Evolutionary conservation across 2,797 vertebrate genomes (phyloP).

Genomic region (Acrossocheilus wenchowensis): DNA sequence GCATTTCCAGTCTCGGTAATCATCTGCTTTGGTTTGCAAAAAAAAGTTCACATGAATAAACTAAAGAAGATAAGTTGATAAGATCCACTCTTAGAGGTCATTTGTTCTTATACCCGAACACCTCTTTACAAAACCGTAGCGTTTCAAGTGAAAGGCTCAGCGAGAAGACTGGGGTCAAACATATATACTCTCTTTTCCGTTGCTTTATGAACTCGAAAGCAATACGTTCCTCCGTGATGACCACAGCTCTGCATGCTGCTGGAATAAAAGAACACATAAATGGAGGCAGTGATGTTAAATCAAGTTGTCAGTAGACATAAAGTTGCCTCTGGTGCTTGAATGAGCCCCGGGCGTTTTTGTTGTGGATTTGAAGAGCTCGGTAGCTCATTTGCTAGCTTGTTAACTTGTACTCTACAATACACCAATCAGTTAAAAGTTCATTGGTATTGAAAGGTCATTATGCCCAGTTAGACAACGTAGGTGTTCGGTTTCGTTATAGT

Average conservation of each 20-base stretch:
- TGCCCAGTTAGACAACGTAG: not conserved
- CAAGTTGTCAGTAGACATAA: conserved; percentile 50
- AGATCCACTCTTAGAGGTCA: not conserved
- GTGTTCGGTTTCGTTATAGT: conserved; percentile 7
- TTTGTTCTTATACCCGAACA: not conserved
- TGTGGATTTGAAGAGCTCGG: conserved; percentile 44
- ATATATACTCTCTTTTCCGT: not conserved
- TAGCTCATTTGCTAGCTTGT: conserved; percentile 44
- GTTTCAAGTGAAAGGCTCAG: not conserved
- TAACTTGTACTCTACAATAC: conserved; percentile 7
- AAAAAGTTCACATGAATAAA: conserved; percentile 6
- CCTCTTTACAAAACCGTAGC: not conserved
- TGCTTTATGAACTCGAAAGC: conserved; percentile 14
- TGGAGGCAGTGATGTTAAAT: conserved; percentile 36
- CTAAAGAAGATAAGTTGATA: conserved; percentile 8
- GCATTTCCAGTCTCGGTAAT: conserved; percentile 9
- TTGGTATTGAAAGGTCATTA: conserved; percentile 31
- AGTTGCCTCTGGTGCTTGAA: conserved; percentile 43
- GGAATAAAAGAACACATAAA: not conserved
- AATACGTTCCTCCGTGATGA: conserved; percentile 8
- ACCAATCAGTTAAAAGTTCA: conserved; percentile 38
- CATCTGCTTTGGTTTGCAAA: conserved; percentile 22
- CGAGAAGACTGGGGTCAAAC: not conserved
- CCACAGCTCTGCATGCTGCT: conserved; percentile 28
- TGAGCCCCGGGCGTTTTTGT: conserved; percentile 32